These are phyloP conservation scores for Helicoverpa armigera DNA, from an alignment of 1,140 invertebrate genomes.

Conservation along the genomic window DNA sequence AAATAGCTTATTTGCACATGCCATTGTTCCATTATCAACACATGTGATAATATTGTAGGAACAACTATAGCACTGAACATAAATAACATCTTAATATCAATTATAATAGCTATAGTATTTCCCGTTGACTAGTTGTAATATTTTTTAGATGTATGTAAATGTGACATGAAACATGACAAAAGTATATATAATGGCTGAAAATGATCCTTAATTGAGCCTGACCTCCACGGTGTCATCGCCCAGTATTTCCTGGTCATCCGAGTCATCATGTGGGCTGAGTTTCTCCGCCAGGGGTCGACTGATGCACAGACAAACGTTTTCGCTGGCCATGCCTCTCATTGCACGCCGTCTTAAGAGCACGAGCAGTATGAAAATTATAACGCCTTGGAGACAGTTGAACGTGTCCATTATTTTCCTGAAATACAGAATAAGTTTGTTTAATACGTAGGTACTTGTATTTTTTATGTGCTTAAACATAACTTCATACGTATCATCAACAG, in stretches of 20 bases:
- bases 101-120: background rate
- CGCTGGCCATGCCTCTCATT: slow-evolving; percentile 83
- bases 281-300: slow-evolving; percentile 82
- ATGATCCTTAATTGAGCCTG: slow-evolving; percentile 62
- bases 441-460: too few relatives aligned
- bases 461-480: too few relatives aligned
- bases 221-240: slow-evolving; percentile 80
- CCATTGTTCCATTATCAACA: background rate
- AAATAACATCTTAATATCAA: slow-evolving; percentile 9
- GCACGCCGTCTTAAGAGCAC: slow-evolving; percentile 88
- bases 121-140: slow-evolving; percentile 22
- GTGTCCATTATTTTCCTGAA: slow-evolving; percentile 89
- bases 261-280: slow-evolving; percentile 87
- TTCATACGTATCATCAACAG: too few relatives aligned
- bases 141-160: background rate
- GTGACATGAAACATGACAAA: background rate
- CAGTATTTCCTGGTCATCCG: slow-evolving; percentile 80
- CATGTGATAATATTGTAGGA: background rate
- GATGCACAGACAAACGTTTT: slow-evolving; percentile 74
- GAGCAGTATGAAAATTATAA: slow-evolving; percentile 89
- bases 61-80: background rate
- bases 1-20: background rate
- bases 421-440: slow-evolving; percentile 51
- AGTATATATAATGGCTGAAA: background rate
- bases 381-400: slow-evolving; percentile 89